These are phyloP conservation scores for Puntigrus tetrazona DNA, from an alignment of 2,113 vertebrate genomes.

Conservation along the genomic window DNA sequence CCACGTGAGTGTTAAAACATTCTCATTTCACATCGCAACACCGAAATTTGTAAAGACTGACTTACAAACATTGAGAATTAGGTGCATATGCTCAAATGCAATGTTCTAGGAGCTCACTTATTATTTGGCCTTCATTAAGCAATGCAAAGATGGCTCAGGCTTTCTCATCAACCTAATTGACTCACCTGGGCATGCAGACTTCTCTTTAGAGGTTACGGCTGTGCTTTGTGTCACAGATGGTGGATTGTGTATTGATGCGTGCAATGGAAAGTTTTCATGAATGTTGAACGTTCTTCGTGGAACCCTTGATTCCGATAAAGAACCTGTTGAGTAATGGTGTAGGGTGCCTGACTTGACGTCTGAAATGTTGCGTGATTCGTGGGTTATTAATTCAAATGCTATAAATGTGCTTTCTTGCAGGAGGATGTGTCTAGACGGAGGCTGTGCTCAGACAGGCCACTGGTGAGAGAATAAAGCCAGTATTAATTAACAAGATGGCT, in stretches of 20 bases:
- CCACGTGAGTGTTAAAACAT: slow-evolving; percentile 81
- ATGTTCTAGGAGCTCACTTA: slow-evolving; percentile 88
- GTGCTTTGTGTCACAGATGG: slow-evolving; percentile 96
- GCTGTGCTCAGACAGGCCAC: slow-evolving; percentile 95
- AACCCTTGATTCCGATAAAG: too few relatives aligned
- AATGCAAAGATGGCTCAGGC: slow-evolving; percentile 88
- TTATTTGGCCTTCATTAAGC: slow-evolving; percentile 94
- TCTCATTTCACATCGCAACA: background rate
- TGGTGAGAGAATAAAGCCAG: slow-evolving; percentile 91
- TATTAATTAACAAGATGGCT: slow-evolving; percentile 99
- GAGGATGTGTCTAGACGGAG: slow-evolving; percentile 95
- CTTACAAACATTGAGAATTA: background rate
- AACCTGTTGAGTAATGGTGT: too few relatives aligned
- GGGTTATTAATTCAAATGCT: background rate
- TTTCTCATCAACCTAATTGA: slow-evolving; percentile 98
- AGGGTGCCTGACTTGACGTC: background rate
- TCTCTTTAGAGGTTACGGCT: too few relatives aligned
- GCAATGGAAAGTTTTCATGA: too few relatives aligned
- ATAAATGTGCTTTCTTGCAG: slow-evolving; percentile 63
- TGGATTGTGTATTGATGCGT: slow-evolving; percentile 89
- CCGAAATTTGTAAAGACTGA: too few relatives aligned
- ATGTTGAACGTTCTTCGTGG: too few relatives aligned
- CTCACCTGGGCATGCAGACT: slow-evolving; percentile 94
- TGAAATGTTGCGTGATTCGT: background rate
- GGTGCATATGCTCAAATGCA: too few relatives aligned